These are phyloP conservation scores for Aeoliscus strigatus DNA, from an alignment of 2,797 vertebrate genomes.

Conservation along the genomic window DNA sequence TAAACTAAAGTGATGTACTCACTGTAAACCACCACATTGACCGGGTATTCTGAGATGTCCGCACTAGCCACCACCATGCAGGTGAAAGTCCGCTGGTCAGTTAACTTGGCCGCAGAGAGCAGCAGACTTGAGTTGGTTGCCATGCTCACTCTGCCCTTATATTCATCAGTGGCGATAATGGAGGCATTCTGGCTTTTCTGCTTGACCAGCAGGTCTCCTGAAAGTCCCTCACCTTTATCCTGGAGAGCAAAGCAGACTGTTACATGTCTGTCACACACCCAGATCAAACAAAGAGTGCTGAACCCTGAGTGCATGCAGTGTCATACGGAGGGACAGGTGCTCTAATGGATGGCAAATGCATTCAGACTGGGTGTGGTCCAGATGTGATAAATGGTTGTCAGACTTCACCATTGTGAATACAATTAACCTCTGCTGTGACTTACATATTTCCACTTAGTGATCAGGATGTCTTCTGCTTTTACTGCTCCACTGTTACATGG, in stretches of 20 bases:
- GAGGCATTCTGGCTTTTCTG: conserved; percentile 5
- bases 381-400: conserved; percentile 52
- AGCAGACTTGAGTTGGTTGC: conserved; percentile 55
- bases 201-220: conserved; percentile 62
- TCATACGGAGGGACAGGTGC: conserved; percentile 46
- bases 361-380: conserved; percentile 60
- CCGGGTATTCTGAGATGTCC: conserved; percentile 78
- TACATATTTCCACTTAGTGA: conserved; percentile 80
- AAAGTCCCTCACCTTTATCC: conserved; percentile 48
- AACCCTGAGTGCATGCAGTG: conserved; percentile 11
- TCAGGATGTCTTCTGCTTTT: conserved; percentile 18
- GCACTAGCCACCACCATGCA: conserved; percentile 79
- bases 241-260: conserved; percentile 39
- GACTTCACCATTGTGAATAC: conserved; percentile 40
- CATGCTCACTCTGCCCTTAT: conserved; percentile 62
- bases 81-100: conserved; percentile 82
- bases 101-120: conserved; percentile 53
- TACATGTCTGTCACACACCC: conserved; percentile 22
- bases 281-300: conserved; percentile 13
- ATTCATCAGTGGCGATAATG: conserved; percentile 39
- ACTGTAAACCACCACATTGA: conserved; percentile 87
- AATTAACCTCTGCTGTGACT: conserved; percentile 58
- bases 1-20: conserved; percentile 66
- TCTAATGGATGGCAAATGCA: conserved; percentile 41
- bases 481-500: conserved; percentile 59